Base-by-base conservation (phyloP, 2,888 invertebrate species). In the Oscheius sp. region DNA sequence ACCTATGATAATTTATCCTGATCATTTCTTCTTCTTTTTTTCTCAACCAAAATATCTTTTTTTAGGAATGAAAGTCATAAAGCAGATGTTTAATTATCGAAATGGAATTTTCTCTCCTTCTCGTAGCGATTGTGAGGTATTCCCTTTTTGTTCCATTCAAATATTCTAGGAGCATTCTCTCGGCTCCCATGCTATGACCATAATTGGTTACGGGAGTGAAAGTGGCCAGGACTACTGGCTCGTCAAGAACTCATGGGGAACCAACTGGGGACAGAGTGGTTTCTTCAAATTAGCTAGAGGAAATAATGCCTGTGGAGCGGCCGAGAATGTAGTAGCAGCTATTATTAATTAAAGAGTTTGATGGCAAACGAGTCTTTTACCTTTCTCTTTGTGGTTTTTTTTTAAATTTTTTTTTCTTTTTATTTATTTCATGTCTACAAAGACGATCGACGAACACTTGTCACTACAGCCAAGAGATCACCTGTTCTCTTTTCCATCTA, bases 61-160 rank as follows among this genome's bases (percentile, higher is more conserved):
- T 20, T 70, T 82, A 56, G 82, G 82, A 12, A 78, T 82, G 74
- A 76, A 77, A n/a, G 82, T 83, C 5, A 74, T 72, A 28, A 75
- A 76, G 36, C 63, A 69, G 2, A 76, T 82, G 75, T 83, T 75
- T 71, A 66, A 67, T 41, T 82, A 82, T 65, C 36, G 14, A 36
- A 14, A 36, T 36, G 14, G 14, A 14, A 36, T 36, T 14, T 36
- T 9, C 36, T 9, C 8, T 36, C 36, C 36, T 36, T 36, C 36
- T 9, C 8, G 14, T 8, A 36, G 14, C 8, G 36, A 36, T 9
- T 36, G 36, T 14, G 36, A 36, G 8, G 36, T 9, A 9, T 36
- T 36, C 14, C 8, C 8, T 36, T 8, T 36, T 36, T n/a, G n/a
- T n/a, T n/a, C n/a, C n/a, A n/a, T n/a, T n/a, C n/a, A n/a, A n/a